Base-by-base conservation (phyloP, 2,797 vertebrate genomes). In the Cygnus olor region DNA sequence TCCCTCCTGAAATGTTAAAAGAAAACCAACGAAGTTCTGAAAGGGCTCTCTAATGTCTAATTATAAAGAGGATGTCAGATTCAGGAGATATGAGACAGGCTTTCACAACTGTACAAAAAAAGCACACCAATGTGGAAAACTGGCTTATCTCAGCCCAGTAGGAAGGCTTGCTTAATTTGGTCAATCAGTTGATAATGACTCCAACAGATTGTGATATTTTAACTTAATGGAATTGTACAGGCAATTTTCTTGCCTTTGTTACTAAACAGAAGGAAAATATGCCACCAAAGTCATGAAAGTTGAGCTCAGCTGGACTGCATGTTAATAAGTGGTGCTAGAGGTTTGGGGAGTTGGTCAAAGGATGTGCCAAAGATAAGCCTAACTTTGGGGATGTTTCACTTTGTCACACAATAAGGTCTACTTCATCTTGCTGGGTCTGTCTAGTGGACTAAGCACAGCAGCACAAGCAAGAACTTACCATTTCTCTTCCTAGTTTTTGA, bases 111-210 rank as follows among this genome's bases (percentile, higher is more conserved):
- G 32, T 56, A 83, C 2, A 10, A 85, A 84, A 96, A 90, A 73
- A 74, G 74, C 85, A 95, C 96, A 94, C 70, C 76, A 54, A 11
- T n/a, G 64, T 86, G 65, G 73, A 86, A 95, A 95, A 92, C 38
- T 51, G 80, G 80, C 34, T 88, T 85, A 94, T 84, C 78, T 93
- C 89, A 93, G 74, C 49, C 91, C 82, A 81, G 53, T 68, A 65
- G 82, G 92, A 85, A 94, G n/a, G 79, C 69, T 95, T 80, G 44
- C 58, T 91, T 90, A 80, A 94, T 95, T 92, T 94, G 73, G 94
- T 90, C 95, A 78, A 89, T 84, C 68, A 64, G 63, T 72, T 71
- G 49, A 76, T 95, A 92, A 94, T 71, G 79, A 89, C 44, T 94
- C 58, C 81, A 94, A 87, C 7, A 91, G 85, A 94, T 53, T 73